phyloP scores from a whole-genome alignment of 2,113 vertebrate genomes.

The Cercopithecus mona region DNA sequence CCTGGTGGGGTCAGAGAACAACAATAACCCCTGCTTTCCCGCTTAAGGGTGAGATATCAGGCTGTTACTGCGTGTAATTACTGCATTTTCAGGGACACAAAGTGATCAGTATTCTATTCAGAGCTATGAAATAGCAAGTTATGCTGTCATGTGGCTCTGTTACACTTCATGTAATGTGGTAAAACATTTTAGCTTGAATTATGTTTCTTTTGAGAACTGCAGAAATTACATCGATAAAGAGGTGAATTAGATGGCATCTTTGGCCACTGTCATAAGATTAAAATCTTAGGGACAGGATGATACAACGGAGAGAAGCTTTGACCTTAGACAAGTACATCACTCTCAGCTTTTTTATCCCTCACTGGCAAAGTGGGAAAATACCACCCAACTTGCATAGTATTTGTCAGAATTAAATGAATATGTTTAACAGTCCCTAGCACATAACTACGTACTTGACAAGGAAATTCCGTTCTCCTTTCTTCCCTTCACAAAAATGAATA shows the following conservation, averaged over 20 bases:
- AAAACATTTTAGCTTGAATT: conserved; percentile 22
- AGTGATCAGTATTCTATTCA: neutral
- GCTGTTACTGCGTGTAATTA: neutral
- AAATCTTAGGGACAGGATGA: neutral
- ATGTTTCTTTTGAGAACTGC: neutral
- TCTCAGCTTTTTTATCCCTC: neutral
- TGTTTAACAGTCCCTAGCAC: neutral
- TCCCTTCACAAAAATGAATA: neutral
- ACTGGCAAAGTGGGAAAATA: neutral
- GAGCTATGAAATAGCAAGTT: neutral
- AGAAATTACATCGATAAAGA: neutral
- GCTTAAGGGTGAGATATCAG: neutral
- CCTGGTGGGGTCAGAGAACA: neutral
- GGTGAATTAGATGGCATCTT: neutral
- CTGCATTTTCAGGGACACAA: neutral
- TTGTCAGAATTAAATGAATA: conserved; percentile 15
- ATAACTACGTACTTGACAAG: neutral
- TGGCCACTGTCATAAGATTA: neutral
- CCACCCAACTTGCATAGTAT: neutral
- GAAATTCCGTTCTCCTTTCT: neutral
- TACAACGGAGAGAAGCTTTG: neutral
- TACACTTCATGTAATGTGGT: neutral
- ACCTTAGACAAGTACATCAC: neutral
- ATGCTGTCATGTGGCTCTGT: neutral
- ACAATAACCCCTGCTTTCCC: neutral